Percentiles rank a stretch among this genome's conserved stretches.
Evolutionary conservation across 1,140 invertebrate species (phyloP).

Genomic region (Eupristina koningsbergeri): DNA sequence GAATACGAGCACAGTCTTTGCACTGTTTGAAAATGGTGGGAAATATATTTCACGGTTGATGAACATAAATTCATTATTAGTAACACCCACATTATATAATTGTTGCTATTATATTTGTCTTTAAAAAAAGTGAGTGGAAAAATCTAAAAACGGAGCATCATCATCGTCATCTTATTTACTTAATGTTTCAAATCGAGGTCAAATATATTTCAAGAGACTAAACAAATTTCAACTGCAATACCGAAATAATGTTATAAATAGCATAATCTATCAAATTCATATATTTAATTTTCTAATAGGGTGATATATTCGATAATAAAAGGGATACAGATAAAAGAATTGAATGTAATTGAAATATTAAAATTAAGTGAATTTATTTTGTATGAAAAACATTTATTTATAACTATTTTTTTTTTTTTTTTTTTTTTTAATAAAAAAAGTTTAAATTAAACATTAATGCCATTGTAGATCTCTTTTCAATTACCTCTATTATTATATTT

Average conservation of each 20-base stretch:
- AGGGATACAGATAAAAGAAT: not conserved
- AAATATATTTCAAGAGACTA: slow-evolving; percentile 23
- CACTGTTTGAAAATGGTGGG: not conserved
- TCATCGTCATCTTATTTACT: slow-evolving; percentile 21
- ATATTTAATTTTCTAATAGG: not conserved
- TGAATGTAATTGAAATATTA: not conserved
- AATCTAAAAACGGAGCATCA: slow-evolving; percentile 29
- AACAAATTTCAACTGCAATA: slow-evolving; percentile 33
- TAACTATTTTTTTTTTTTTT: not conserved
- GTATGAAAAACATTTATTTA: too few species aligned
- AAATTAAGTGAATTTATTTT: too few species aligned
- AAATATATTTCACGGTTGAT: slow-evolving; percentile 21
- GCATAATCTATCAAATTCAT: not conserved
- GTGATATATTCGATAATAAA: not conserved
- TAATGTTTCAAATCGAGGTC: slow-evolving; percentile 39
- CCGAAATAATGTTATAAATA: slow-evolving; percentile 32
- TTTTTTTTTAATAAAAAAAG: not conserved
- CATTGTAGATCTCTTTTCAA: not conserved
- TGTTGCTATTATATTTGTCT: not conserved
- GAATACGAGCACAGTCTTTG: not conserved
- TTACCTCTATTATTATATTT: not conserved
- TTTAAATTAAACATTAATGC: too few species aligned
- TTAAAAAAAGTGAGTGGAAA: not conserved
- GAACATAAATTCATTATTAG: slow-evolving; percentile 4
- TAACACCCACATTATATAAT: slow-evolving; percentile 17